Evolutionary conservation across 2,113 vertebrate species (phyloP), one percentile per base, ranked within the genome.

Genomic region (Scortum barcoo): DNA sequence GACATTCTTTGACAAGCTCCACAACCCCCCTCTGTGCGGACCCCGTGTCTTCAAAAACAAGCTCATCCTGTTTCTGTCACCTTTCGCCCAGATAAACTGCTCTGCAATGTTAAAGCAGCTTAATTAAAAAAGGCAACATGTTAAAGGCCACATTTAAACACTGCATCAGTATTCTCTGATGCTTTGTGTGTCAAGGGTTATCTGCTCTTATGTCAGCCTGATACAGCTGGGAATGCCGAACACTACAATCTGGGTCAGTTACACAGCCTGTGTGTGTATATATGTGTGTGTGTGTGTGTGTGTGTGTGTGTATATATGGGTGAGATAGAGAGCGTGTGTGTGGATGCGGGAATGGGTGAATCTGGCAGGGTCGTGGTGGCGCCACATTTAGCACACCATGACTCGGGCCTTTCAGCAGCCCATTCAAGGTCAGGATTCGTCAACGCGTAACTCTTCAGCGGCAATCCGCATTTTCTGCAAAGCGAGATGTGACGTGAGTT

Each of bases 381-480:
- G 19, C 69, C 42, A 44, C 48, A 73, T 87, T 80, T 73, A 80
- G 73, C 78, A 6, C 67, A 46, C 40, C 22, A 7, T 77, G 80
- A 84, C 86, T 78, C 67, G 61, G 77, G 69, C 54, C 70, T 71
- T 76, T 84, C n/a, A 68, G 44, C 20, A 70, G 56, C 40, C 20
- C 19, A 13, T 68, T 69, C 72, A 80, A 88, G 83, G 85, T 91
- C 79, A 60, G 5, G 10, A 16, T 78, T 67, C n/a, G 46, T 83
- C 66, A 56, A 19, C 10, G 5, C 2, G 3, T 71, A 16, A 28
- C 24, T 26, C 28, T 75, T 67, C 54, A 40, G 42, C 58, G 54
- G 50, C 54, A 10, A 30, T 11, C 17, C 60, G 30, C 58, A 10
- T 72, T 38, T 48, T 30, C 24, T 76, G 30, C 56, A 60, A 44